phyloP scores from a whole-genome alignment of 2,797 vertebrate species.

The Clarias laeviceps region DNA sequence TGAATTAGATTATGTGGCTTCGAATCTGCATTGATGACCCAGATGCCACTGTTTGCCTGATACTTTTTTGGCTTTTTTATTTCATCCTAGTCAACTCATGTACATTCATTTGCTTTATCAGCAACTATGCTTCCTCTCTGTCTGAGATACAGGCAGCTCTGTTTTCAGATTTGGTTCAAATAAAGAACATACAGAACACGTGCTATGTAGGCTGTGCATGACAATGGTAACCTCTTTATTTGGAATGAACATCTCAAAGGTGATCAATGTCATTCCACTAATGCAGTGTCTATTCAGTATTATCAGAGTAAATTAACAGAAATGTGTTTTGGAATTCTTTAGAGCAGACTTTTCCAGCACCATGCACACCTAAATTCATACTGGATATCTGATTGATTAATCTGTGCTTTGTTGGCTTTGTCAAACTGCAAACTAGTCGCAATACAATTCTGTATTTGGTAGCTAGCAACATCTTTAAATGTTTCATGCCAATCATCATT shows the following conservation, averaged over 20 bases:
- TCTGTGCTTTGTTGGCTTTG: neutral
- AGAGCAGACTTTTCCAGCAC: neutral
- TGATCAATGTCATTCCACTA: neutral
- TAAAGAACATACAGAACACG: neutral
- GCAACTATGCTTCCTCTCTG: neutral
- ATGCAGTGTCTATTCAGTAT: neutral
- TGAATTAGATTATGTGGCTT: neutral
- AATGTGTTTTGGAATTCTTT: neutral
- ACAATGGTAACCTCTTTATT: neutral
- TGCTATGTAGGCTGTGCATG: neutral
- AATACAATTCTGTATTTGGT: neutral
- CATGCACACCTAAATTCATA: neutral
- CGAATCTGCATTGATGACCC: neutral
- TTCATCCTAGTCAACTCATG: neutral
- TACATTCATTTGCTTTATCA: neutral
- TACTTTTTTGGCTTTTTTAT: neutral
- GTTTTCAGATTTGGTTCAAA: neutral
- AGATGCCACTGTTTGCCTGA: neutral
- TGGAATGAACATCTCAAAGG: neutral
- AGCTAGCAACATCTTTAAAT: neutral
- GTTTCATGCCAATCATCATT: neutral
- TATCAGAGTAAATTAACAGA: neutral
- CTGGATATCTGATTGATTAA: neutral
- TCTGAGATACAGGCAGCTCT: neutral
- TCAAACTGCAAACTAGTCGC: neutral